Conservation (phyloP, 2,888 invertebrate species). For the Nebria brevicollis region DNA sequence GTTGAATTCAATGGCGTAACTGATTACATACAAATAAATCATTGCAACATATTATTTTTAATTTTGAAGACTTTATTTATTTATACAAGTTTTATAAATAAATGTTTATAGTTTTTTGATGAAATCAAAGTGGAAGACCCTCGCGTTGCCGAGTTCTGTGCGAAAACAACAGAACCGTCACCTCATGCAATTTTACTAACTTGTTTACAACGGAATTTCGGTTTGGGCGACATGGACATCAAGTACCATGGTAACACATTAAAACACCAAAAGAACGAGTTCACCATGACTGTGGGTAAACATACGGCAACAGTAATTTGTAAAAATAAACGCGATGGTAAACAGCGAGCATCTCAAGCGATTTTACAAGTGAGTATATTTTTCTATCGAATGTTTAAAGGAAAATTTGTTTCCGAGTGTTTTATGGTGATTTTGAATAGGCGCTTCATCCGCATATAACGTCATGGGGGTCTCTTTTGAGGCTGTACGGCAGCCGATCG, state of each 20-base stretch:
- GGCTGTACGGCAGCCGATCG: conserved; percentile 92
- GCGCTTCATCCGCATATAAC: conserved; percentile 93
- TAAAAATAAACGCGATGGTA: conserved; percentile 95
- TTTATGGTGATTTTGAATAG: conserved; percentile 60
- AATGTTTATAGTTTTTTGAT: conserved; percentile 79
- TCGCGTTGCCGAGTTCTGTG: conserved; percentile 92
- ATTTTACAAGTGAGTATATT: conserved; percentile 80
- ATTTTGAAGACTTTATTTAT: too few relatives aligned
- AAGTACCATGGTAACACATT: conserved; percentile 82
- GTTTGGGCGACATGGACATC: conserved; percentile 88
- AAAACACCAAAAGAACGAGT: conserved; percentile 91
- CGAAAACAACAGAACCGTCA: conserved; percentile 94
- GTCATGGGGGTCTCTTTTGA: conserved; percentile 93
- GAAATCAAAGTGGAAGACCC: conserved; percentile 94
- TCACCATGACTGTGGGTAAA: conserved; percentile 94
- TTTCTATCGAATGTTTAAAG: too few relatives aligned
- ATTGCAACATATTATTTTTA: too few relatives aligned
- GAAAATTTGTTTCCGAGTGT: background rate
- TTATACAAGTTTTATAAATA: background rate
- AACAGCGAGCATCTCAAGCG: conserved; percentile 94
- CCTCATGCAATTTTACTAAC: conserved; percentile 94
- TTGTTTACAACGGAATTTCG: conserved; percentile 92
- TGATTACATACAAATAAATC: too few relatives aligned
- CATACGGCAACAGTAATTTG: conserved; percentile 91
- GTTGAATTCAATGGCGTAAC: background rate